Evolutionary conservation across 1,140 invertebrate genomes (phyloP), one percentile per base, ranked within the genome.

Genomic region (Diprion similis): DNA sequence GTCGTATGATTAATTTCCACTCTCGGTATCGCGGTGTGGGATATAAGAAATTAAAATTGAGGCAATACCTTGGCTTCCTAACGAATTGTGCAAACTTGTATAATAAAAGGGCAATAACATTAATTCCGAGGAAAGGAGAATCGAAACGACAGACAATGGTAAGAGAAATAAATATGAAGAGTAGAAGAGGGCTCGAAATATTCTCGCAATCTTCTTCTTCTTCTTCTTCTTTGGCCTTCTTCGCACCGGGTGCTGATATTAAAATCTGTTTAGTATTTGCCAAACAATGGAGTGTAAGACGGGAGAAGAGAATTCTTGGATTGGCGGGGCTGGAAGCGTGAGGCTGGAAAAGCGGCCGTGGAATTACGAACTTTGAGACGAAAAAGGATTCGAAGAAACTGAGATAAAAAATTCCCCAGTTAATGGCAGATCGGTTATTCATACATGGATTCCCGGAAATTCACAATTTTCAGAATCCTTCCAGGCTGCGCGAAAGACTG

Each of bases 221-320:
- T 1, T 1, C 1, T 37, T 37, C 24, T 37, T 37, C 24, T 37
- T 37, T 0, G 24, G 24, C 24, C 6, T 37, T 37, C 24, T 37
- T 6, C 24, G 24, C 24, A 6, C 24, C 51, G n/a, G 6, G 51
- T 59, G 24, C 51, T 9, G 51, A 59, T 59, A 59, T 59, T 59
- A 59, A 59, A 59, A 59, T 59, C 51, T 59, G 51, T 59, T 59
- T 59, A 59, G 51, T 59, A 59, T 59, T 59, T 59, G 7, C 51
- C 51, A 9, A 59, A 59, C 51, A 59, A 59, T 59, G 51, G n/a
- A 59, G 51, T 59, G 24, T 64, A 64, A 18, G 15, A 8, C 66
- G 19, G 66, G 59, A 11, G 18, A 68, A 18, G 9, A 13, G 66
- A 18, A 68, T 68, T 18, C 66, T 68, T 2, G 18, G 37, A 19